These are phyloP conservation scores for Scaptomyza caliginosa DNA, from an alignment of 2,888 invertebrate genomes.

Conservation along the genomic window DNA sequence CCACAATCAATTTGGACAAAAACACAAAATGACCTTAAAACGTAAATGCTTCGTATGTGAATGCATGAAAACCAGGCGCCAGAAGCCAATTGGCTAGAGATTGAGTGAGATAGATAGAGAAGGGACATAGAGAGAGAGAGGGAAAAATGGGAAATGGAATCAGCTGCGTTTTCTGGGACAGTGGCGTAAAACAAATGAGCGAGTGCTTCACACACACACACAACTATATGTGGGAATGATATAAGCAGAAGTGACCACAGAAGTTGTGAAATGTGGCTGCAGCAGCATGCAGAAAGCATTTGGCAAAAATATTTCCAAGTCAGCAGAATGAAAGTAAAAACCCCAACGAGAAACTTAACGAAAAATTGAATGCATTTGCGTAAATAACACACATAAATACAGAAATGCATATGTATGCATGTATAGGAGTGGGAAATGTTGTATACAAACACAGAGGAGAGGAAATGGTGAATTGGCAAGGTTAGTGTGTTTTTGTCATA, in stretches of 20 bases:
- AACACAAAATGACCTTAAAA: constrained; percentile 26
- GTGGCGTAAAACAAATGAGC: constrained; percentile 43
- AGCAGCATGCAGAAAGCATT: constrained; percentile 10
- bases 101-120: not conserved
- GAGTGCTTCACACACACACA: constrained; percentile 8
- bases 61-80: constrained; percentile 4
- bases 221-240: not conserved
- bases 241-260: constrained; percentile 14
- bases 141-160: constrained; percentile 11
- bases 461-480: not conserved
- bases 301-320: too few relatives aligned
- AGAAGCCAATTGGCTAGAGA: not conserved
- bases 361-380: constrained; percentile 37
- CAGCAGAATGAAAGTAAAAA: constrained; percentile 48
- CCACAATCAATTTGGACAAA: constrained; percentile 2
- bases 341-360: constrained; percentile 3
- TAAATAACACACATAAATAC: constrained; percentile 15
- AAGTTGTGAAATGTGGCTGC: constrained; percentile 25
- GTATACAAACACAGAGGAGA: not conserved
- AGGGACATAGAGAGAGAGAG: not conserved
- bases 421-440: not conserved
- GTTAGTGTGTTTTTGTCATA: constrained; percentile 1
- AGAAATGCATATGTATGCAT: not conserved
- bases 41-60: constrained; percentile 20
- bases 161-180: constrained; percentile 39